Percentiles rank a stretch among this genome's conserved stretches.
These are phyloP conservation scores for Halichoerus grypus DNA, from an alignment of 2,113 vertebrate species.

Conservation along the genomic window DNA sequence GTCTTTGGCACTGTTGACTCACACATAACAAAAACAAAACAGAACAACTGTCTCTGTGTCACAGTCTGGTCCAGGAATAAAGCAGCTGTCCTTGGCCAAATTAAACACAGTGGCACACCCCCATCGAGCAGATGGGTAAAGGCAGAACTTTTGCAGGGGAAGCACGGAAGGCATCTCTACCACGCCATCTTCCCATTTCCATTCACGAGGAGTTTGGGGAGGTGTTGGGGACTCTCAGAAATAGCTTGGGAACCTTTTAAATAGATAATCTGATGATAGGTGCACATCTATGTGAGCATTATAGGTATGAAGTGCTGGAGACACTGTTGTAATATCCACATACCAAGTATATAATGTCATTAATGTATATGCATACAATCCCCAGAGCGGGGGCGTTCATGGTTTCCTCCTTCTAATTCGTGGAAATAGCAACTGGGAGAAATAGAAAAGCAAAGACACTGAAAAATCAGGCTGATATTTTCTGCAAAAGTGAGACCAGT, in stretches of 20 bases:
- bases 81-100: neutral
- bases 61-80: neutral
- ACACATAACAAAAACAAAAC: too few relatives aligned
- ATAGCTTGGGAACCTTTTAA: neutral
- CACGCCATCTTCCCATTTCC: too few relatives aligned
- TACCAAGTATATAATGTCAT: too few relatives aligned
- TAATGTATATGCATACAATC: neutral
- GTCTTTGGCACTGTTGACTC: neutral
- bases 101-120: neutral
- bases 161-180: neutral
- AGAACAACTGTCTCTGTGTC: neutral
- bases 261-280: neutral
- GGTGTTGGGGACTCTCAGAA: neutral
- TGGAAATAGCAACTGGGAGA: neutral
- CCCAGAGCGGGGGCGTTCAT: neutral
- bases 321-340: neutral
- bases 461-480: neutral
- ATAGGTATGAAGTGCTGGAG: neutral
- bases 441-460: neutral
- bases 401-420: neutral
- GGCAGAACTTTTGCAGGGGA: neutral
- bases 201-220: neutral
- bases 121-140: neutral
- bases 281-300: neutral
- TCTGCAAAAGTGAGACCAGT: neutral